Evolutionary conservation across 2,797 vertebrate species (phyloP).

Genomic region (Anas bernieri): DNA sequence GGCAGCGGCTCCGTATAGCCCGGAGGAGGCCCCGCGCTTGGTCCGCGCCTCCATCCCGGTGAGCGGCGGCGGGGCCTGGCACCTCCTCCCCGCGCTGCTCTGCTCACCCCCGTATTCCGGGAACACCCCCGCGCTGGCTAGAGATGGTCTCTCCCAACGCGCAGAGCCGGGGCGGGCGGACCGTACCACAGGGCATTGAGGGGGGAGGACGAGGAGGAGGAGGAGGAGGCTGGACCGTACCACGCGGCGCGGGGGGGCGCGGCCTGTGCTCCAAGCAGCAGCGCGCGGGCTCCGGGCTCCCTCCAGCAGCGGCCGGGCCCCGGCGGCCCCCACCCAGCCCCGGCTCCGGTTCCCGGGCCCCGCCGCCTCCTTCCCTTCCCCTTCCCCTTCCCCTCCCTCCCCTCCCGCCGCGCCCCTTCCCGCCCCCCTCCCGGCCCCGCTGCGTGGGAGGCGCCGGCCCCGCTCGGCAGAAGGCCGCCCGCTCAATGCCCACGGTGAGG

Average conservation of each 20-base stretch:
- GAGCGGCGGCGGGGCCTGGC: too few species aligned
- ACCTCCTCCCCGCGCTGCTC: too few species aligned
- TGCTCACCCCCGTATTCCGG: too few species aligned
- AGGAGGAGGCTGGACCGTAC: background rate
- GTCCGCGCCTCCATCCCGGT: too few species aligned
- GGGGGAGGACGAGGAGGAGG: background rate
- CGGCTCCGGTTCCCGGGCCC: background rate
- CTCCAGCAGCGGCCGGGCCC: background rate
- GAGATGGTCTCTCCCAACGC: too few species aligned
- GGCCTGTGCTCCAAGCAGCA: background rate
- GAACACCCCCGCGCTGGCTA: too few species aligned
- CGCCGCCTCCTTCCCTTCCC: too few species aligned
- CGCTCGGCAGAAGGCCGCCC: conserved; percentile 3
- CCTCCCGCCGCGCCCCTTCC: background rate
- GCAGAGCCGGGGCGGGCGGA: too few species aligned
- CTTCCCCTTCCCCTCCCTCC: too few species aligned
- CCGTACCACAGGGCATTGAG: too few species aligned
- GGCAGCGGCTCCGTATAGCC: too few species aligned
- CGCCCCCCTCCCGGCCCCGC: background rate
- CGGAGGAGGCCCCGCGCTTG: too few species aligned
- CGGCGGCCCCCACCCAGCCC: background rate
- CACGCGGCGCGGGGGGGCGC: background rate
- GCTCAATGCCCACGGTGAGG: conserved; percentile 11
- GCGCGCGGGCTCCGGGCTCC: background rate
- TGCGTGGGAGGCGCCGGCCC: conserved; percentile 41